These are phyloP conservation scores for Habrosyne pyritoides DNA, from an alignment of 2,888 invertebrate species.

Conservation along the genomic window DNA sequence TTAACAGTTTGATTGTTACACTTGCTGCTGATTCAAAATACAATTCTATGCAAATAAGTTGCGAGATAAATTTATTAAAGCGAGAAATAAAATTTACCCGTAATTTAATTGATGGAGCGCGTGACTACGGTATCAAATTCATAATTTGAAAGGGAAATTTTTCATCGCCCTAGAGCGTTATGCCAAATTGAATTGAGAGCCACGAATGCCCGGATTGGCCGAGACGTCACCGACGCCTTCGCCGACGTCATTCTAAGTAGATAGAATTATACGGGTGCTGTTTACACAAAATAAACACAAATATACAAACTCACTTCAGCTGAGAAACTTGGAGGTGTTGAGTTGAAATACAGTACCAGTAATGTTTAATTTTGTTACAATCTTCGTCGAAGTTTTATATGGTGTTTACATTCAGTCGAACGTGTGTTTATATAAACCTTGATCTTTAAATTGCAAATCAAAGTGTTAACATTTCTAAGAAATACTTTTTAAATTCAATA, in stretches of 20 bases:
- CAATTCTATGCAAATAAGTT: constrained; percentile 35
- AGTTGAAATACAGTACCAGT: not conserved
- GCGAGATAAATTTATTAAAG: constrained; percentile 48
- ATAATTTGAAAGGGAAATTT: constrained; percentile 75
- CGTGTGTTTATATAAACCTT: not conserved
- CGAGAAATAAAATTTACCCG: constrained; percentile 51
- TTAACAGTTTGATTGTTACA: not conserved
- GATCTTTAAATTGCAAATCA: not conserved
- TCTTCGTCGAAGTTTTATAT: not conserved
- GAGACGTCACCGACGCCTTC: constrained; percentile 28
- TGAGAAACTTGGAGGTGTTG: constrained; percentile 14
- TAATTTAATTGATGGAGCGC: constrained; percentile 73
- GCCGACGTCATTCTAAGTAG: constrained; percentile 29
- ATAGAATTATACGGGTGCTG: constrained; percentile 9
- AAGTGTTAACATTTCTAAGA: not conserved
- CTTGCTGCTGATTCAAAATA: constrained; percentile 1
- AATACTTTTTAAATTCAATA: not conserved
- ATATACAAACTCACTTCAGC: constrained; percentile 33
- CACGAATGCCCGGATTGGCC: constrained; percentile 47
- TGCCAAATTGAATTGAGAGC: constrained; percentile 71
- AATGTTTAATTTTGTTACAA: not conserved
- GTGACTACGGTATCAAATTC: constrained; percentile 71
- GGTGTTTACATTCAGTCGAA: not conserved
- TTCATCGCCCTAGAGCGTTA: constrained; percentile 66
- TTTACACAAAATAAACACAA: constrained; percentile 2